Base-by-base conservation (phyloP, 1,140 invertebrate species). In the Tetranychus cinnabarinus region DNA sequence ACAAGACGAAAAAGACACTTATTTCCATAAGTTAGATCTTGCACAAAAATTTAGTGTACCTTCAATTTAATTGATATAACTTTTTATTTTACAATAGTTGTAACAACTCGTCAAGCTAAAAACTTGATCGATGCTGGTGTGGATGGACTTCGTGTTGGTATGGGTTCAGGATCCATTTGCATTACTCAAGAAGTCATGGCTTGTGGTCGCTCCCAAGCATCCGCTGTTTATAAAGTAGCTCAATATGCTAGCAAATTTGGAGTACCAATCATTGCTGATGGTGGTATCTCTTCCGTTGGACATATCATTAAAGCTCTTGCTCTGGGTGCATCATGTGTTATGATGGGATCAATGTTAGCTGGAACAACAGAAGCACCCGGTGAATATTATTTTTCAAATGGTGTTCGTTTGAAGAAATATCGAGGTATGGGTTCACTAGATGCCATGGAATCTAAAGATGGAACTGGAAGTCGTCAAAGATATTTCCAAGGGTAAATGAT, bases 131-230 rank as follows among this genome's bases (percentile, higher is more conserved):
- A 96, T 67, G 92, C 90, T 61, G 95, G 95, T 47, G 92, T 85
- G 4, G 95, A 98, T 78, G 93, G 83, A 31, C 74, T 99, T 15
- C 77, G 95, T 65, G 89, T 97, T 48, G 95, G 95, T 35, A 98
- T 99, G 95, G 95, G 95, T 8, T 89, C 85, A 71, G 95, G 95
- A 0, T 97, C 90, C 7, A 99, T 99, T 67, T 99, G 95, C 71
- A 99, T 97, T 50, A 98, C 95, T 3, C 93, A 97, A 76, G 93
- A 97, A 79, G 93, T 99, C 0, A 98, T 97, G 92, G 96, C 95
- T 5, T 95, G 97, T 62, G 96, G 96, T 6, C 79, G 96, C 61
- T 86, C 95, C 0, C 96, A 98, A 73, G 80, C 67, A 50, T 72
- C 72, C 6, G 76, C 75, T 60, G 75, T 78, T 1, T 92, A 89